Percentiles rank a stretch among this genome's conserved stretches.
Conservation (phyloP, 2,797 vertebrate species). For the Phoebastria nigripes region DNA sequence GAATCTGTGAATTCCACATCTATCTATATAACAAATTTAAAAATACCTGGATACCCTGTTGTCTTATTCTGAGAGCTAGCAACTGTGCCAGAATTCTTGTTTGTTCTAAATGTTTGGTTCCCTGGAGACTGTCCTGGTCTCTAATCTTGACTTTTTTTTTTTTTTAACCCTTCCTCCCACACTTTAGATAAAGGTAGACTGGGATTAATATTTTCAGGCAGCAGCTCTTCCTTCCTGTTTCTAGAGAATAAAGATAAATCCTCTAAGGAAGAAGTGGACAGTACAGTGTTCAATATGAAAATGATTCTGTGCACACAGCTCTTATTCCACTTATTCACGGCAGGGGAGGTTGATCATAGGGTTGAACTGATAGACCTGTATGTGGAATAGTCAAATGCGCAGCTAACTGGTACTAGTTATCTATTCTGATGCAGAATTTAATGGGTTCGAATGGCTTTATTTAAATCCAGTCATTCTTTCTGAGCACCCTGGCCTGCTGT, state of each 20-base stretch:
- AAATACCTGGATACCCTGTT: not conserved
- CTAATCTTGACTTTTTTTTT: not conserved
- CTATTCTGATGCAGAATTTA: not conserved
- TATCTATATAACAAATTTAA: not conserved
- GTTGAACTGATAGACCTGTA: not conserved
- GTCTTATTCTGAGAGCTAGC: not conserved
- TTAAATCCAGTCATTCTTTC: not conserved
- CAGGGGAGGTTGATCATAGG: not conserved
- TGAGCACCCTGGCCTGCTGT: not conserved
- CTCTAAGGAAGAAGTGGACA: not conserved
- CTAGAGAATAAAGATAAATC: constrained; percentile 2
- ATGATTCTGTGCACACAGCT: not conserved
- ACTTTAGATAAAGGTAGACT: constrained; percentile 4
- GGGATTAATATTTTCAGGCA: constrained; percentile 3
- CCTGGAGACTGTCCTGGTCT: not conserved
- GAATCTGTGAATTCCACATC: not conserved
- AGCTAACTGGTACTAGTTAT: not conserved
- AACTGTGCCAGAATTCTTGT: not conserved
- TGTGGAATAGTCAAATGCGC: not conserved
- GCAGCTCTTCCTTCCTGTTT: constrained; percentile 50
- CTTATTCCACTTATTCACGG: not conserved
- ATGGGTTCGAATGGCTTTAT: not conserved
- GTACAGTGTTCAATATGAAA: not conserved
- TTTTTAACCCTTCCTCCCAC: not conserved
- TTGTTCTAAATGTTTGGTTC: not conserved